A percentile compares a stretch with the other conserved stretches of the same genome.
Evolutionary conservation across 1,140 invertebrate species (phyloP).

Genomic region (Pseudomyrmex gracilis): DNA sequence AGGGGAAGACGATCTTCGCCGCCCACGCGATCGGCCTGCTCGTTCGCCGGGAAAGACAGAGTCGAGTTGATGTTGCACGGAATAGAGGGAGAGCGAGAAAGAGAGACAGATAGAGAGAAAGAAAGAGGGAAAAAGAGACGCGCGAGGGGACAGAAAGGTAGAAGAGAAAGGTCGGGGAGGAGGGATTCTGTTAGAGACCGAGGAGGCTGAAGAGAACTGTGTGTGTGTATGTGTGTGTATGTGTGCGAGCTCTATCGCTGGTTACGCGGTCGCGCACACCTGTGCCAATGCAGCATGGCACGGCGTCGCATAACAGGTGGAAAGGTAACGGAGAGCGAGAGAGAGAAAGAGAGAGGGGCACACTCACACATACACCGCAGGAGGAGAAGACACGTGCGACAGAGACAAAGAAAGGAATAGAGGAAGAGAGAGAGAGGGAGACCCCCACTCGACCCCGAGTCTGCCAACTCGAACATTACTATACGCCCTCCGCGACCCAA

Average conservation of each 20-base stretch:
- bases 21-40: slow-evolving; percentile 72
- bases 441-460: slow-evolving; percentile 77
- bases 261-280: slow-evolving; percentile 75
- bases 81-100: slow-evolving; percentile 33
- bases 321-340: slow-evolving; percentile 75
- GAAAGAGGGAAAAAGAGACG: neutral
- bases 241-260: slow-evolving; percentile 54
- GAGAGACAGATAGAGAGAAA: neutral
- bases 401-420: slow-evolving; percentile 58
- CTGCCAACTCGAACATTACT: slow-evolving; percentile 82
- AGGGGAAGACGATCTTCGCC: slow-evolving; percentile 65
- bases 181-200: slow-evolving; percentile 54
- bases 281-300: slow-evolving; percentile 78
- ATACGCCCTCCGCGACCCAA: slow-evolving; percentile 81
- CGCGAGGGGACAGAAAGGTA: slow-evolving; percentile 22
- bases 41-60: slow-evolving; percentile 57
- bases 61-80: slow-evolving; percentile 1
- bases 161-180: slow-evolving; percentile 49
- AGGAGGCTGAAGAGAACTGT: slow-evolving; percentile 47
- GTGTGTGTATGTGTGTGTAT: too few species aligned
- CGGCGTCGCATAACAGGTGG: slow-evolving; percentile 82
- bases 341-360: neutral
- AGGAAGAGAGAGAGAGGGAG: slow-evolving; percentile 62
- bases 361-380: slow-evolving; percentile 2
- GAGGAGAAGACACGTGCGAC: slow-evolving; percentile 44